phyloP scores from a whole-genome alignment of 2,113 vertebrate species.

The Ivindomyrus marchei region DNA sequence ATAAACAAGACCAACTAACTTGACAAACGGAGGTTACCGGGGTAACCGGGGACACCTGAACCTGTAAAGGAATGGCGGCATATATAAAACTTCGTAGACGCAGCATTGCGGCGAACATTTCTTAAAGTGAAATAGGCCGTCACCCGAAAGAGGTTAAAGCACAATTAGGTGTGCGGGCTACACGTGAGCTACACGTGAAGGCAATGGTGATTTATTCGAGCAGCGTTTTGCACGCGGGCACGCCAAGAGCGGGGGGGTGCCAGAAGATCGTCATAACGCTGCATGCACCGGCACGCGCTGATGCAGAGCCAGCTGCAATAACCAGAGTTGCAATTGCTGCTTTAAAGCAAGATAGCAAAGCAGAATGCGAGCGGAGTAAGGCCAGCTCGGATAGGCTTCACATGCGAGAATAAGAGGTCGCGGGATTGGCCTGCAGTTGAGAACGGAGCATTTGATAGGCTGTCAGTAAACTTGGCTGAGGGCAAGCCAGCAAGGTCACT shows the following conservation, averaged over 20 bases:
- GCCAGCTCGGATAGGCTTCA: not conserved
- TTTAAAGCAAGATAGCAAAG: not conserved
- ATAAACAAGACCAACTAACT: constrained; percentile 90
- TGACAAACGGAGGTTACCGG: constrained; percentile 94
- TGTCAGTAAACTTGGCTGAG: not conserved
- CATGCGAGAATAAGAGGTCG: not conserved
- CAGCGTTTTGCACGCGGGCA: not conserved
- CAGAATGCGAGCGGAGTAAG: not conserved
- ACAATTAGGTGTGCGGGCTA: not conserved
- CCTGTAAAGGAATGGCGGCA: constrained; percentile 83
- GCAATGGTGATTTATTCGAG: not conserved
- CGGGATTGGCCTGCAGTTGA: not conserved
- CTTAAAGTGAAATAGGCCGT: constrained; percentile 35
- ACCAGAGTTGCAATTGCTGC: not conserved
- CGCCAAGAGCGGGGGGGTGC: not conserved
- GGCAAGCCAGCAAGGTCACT: not conserved
- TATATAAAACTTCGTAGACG: constrained; percentile 63
- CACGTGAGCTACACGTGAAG: not conserved
- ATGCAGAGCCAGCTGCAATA: not conserved
- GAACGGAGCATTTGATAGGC: not conserved
- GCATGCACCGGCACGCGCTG: not conserved
- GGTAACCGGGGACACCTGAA: constrained; percentile 85
- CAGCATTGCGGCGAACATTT: constrained; percentile 56
- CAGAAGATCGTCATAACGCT: not conserved
- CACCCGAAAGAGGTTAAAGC: not conserved